Percentiles rank a stretch among this genome's conserved stretches.
These are phyloP conservation scores for Hyposoter didymator DNA, from an alignment of 2,888 invertebrate genomes.

Conservation along the genomic window DNA sequence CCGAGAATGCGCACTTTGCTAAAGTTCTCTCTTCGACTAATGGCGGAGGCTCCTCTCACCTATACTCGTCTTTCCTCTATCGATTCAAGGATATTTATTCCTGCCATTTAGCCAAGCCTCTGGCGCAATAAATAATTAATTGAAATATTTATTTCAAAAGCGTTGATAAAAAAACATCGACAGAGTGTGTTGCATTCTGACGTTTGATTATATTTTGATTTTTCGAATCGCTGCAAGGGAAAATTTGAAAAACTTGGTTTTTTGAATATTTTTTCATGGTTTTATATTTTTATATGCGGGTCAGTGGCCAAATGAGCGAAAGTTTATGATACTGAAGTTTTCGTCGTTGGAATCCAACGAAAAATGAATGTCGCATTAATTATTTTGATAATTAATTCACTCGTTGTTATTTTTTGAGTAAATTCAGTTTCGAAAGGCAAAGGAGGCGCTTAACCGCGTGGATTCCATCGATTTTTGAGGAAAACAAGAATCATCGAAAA, in stretches of 20 bases:
- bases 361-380: too few species aligned
- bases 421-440: too few species aligned
- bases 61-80: slow-evolving; percentile 25
- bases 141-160: not conserved
- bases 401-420: too few species aligned
- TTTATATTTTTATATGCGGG: too few species aligned
- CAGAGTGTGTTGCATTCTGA: not conserved
- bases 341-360: too few species aligned
- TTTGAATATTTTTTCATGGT: not conserved
- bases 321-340: too few species aligned
- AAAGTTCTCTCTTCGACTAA: not conserved
- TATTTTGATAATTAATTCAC: too few species aligned
- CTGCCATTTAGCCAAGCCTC: slow-evolving; percentile 32
- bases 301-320: too few species aligned
- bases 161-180: not conserved
- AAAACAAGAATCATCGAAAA: too few species aligned
- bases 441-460: too few species aligned
- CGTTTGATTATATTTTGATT: not conserved
- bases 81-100: slow-evolving; percentile 61
- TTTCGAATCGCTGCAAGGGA: not conserved
- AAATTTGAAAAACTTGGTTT: too few species aligned
- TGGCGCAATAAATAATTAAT: not conserved
- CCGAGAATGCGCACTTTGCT: slow-evolving; percentile 61
- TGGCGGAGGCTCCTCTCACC: slow-evolving; percentile 7
- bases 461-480: too few species aligned